Evolutionary conservation across 2,888 invertebrate species (phyloP), one percentile per base, ranked within the genome.

Genomic region (Cheilosia pagana): DNA sequence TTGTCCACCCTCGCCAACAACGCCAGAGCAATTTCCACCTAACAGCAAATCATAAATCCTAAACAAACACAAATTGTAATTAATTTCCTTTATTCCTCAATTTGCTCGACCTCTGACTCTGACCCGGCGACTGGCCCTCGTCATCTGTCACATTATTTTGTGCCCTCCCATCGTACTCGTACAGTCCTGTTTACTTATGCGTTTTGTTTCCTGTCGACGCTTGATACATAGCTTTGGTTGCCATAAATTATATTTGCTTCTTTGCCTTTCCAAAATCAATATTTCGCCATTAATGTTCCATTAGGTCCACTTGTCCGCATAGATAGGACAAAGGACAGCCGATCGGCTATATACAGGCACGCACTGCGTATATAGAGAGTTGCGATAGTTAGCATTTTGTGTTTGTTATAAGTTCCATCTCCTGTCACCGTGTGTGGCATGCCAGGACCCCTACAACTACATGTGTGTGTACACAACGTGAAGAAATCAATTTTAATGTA

Each of bases 251-350:
- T 67, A 68, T 65, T 82, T 60, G 55, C 50, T 68, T 65, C 71
- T 63, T 72, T 72, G 72, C 60, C 31, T 65, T 78, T 68, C 53
- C 48, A 78, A 78, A 82, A 82, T 82, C 82, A 82, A 82, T 82
- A 82, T 78, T 78, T 78, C 60, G 72, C 71, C 62, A 82, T 82
- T 78, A 82, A 78, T 67, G 55, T 72, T 62, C 78, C 72, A 82
- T 82, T 82, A 82, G 72, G 78, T 59, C 39, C 53, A 50, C 71
- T 76, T 81, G 81, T 68, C 75, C 63, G 52, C 25, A 63, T 14
- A 59, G 31, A 70, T 41, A 60, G 5, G 60, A 35, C 12, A 14
- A n/a, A n/a, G n/a, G 10, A 28, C 28, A 8, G 3, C 28, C 28
- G 28, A 28, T 1, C 6, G 4, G 6, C 28, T 28, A 8, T 28